Percentiles rank a stretch among this genome's conserved stretches.
Evolutionary conservation across 2,113 vertebrate genomes (phyloP).

Genomic region (Aegotheles bennettii): DNA sequence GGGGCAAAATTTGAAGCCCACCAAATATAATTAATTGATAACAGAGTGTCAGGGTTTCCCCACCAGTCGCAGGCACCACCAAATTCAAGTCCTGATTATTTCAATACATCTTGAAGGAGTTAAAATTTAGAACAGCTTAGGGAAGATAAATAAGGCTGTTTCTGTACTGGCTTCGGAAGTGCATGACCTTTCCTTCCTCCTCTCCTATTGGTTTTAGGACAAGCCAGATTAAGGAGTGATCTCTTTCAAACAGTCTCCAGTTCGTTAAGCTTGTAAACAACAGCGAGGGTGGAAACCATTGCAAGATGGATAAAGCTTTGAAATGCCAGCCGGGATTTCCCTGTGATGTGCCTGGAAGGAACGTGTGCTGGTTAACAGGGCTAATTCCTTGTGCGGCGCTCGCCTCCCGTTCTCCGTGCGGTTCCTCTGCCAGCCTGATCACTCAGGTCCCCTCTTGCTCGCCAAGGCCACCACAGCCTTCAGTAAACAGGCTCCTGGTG

Average conservation of each 20-base stretch:
- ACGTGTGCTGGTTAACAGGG: background rate
- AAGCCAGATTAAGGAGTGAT: slow-evolving; percentile 53
- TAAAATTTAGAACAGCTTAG: slow-evolving; percentile 19
- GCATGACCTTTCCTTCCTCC: slow-evolving; percentile 35
- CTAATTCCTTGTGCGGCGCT: fast-evolving
- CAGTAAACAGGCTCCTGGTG: background rate
- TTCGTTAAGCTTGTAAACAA: slow-evolving; percentile 41
- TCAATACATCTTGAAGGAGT: background rate
- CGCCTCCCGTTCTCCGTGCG: fast-evolving
- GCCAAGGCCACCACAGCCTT: background rate
- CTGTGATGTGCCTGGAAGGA: background rate
- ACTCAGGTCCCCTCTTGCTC: background rate
- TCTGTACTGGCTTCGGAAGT: background rate
- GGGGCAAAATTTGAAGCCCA: background rate
- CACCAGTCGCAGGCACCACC: background rate
- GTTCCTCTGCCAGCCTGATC: background rate
- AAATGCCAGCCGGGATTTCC: background rate
- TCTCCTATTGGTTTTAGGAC: background rate
- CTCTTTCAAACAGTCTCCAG: slow-evolving; percentile 28
- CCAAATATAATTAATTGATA: background rate
- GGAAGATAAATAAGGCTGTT: slow-evolving; percentile 24
- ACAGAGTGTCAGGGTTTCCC: background rate
- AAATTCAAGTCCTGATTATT: background rate
- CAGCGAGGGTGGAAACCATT: background rate
- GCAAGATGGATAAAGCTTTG: slow-evolving; percentile 12